These are phyloP conservation scores for Bombus sylvicola DNA, from an alignment of 1,140 invertebrate genomes.

Conservation along the genomic window DNA sequence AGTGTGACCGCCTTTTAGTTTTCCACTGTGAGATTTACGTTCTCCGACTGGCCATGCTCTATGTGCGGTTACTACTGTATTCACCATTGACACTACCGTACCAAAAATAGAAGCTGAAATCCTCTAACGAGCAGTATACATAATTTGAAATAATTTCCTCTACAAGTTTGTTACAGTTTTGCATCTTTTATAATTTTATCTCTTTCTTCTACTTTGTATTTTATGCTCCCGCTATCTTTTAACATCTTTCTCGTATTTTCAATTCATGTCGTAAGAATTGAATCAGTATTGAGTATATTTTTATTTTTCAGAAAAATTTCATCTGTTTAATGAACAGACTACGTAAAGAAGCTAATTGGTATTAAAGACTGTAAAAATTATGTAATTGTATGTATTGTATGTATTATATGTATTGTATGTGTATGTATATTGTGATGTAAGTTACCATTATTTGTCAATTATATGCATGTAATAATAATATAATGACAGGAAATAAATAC, in stretches of 20 bases:
- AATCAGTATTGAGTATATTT: not conserved
- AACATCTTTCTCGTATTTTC: not conserved
- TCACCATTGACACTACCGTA: constrained; percentile 6
- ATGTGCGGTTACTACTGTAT: constrained; percentile 35
- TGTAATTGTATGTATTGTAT: too few relatives aligned
- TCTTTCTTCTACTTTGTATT: not conserved
- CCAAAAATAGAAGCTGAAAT: not conserved
- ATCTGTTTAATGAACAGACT: not conserved
- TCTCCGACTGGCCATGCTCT: constrained; percentile 4
- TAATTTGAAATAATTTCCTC: not conserved
- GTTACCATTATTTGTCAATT: too few relatives aligned
- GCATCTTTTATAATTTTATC: not conserved
- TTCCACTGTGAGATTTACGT: constrained; percentile 33
- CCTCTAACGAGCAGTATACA: not conserved
- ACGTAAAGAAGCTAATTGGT: not conserved
- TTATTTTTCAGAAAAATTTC: not conserved
- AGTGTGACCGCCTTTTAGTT: constrained; percentile 37
- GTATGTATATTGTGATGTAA: too few relatives aligned
- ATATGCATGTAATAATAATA: too few relatives aligned
- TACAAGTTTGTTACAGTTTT: not conserved
- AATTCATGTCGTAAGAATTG: not conserved
- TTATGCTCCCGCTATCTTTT: not conserved
- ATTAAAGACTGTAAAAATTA: not conserved
- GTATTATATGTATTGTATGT: too few relatives aligned
- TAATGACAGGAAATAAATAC: not conserved